Percentiles rank a stretch among this genome's conserved stretches.
Conservation (phyloP, 2,113 vertebrate species). For the Sebastes schlegelii region DNA sequence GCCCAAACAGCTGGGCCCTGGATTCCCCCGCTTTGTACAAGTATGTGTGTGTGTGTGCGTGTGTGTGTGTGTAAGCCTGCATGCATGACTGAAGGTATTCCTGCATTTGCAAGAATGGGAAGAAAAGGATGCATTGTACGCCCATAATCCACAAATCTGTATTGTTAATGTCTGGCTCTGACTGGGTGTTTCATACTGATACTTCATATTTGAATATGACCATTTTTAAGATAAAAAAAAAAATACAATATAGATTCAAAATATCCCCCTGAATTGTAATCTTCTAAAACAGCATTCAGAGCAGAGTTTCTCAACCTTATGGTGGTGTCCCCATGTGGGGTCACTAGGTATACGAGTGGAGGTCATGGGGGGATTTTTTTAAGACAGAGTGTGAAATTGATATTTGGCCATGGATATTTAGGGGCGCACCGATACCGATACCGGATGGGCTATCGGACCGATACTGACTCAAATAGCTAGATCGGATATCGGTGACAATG, state of each 20-base stretch:
- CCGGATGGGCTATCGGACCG: no score
- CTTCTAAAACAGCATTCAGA: background rate
- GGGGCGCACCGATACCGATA: no score
- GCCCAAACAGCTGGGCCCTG: slow-evolving; percentile 69
- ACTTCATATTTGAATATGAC: background rate
- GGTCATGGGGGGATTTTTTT: no score
- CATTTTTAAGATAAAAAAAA: background rate
- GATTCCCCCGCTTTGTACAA: slow-evolving; percentile 15
- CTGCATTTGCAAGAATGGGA: background rate
- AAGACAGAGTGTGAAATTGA: background rate
- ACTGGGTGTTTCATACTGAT: background rate
- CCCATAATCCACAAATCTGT: background rate
- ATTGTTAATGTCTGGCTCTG: background rate
- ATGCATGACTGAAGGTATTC: slow-evolving; percentile 28
- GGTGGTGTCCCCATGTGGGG: background rate
- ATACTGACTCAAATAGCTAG: no score
- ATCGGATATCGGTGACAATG: no score
- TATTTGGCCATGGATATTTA: background rate
- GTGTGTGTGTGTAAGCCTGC: background rate
- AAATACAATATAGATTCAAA: background rate
- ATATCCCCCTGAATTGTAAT: background rate
- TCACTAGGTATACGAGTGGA: no score
- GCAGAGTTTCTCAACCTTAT: background rate
- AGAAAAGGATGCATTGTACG: background rate
- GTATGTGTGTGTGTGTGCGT: slow-evolving; percentile 5